A percentile compares a stretch with the other conserved stretches of the same genome.
These are phyloP conservation scores for Gobionotothen gibberifrons DNA, from an alignment of 2,797 vertebrate species.

Conservation along the genomic window DNA sequence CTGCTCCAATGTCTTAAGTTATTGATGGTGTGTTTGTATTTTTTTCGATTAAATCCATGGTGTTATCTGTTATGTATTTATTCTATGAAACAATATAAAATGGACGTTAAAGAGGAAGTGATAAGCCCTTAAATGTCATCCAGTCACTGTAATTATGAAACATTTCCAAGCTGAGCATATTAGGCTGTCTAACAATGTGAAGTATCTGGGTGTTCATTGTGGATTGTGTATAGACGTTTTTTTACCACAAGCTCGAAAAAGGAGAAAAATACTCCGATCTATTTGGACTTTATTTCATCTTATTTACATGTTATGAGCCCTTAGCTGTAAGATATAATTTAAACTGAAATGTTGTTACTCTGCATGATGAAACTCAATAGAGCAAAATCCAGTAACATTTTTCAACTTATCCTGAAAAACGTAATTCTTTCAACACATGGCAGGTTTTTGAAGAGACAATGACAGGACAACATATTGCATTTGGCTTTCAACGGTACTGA, in stretches of 20 bases:
- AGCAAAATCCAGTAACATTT: too few relatives aligned
- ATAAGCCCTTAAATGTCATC: not conserved
- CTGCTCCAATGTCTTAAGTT: not conserved
- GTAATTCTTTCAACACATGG: not conserved
- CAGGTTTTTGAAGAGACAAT: not conserved
- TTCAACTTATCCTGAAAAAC: not conserved
- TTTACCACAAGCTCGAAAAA: not conserved
- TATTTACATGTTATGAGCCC: not conserved
- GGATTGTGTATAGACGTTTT: not conserved
- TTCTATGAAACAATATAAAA: not conserved
- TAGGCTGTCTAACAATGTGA: not conserved
- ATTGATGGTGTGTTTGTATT: not conserved
- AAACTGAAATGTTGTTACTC: not conserved
- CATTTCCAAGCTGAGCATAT: not conserved
- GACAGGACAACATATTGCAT: not conserved
- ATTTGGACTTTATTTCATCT: not conserved
- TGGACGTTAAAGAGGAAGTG: not conserved
- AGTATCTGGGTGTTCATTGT: not conserved
- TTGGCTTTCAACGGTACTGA: not conserved
- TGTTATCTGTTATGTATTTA: slow-evolving; percentile 4
- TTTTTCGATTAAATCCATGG: not conserved
- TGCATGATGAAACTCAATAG: not conserved
- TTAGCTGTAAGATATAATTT: not conserved
- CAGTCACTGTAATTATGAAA: not conserved
- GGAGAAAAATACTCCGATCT: not conserved